Base-by-base conservation (phyloP, 2,888 invertebrate species). In the Leptopilina syphax region DNA sequence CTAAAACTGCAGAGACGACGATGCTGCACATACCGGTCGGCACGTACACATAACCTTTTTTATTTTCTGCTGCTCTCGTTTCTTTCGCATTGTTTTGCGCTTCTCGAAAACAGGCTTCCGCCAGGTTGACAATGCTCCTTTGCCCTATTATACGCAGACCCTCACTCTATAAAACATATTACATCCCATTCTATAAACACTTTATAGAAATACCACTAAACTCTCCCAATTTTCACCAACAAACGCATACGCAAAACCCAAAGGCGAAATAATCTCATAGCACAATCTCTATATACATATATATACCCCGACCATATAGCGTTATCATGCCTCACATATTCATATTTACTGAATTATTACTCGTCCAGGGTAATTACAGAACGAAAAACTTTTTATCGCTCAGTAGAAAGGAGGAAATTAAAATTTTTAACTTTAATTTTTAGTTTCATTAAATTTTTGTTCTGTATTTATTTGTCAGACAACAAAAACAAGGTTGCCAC, bases 71-170 rank as follows among this genome's bases (percentile, higher is more conserved):
- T 73, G 73, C 57, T 57, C 54, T 50, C 73, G 81, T 82, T 85
- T 85, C 86, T 85, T 86, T 81, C 79, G 82, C 82, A 85, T 87
- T 86, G 87, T 87, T 84, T 84, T 76, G 80, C 67, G 50, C 50
- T 50, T 50, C 68, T 78, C 81, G 82, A 86, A 86, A 85, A 83
- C 86, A 80, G 83, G 83, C 77, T 82, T 86, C 82, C 83, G 83
- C 77, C 67, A 70, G 70, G 65, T 50, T 77, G 79, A 76, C 73
- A 76, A 65, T 79, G 76, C 79, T 70, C 27, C 65, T 66, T 34
- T 76, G 65, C 79, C 54, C 63, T 76, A 63, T 76, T 65, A 76
- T 44, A 57, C 34, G 65, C 76, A 76, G 76, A 44, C 60, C 7
- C 41, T n/a, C 18, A n/a, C n/a, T 13, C n/a, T 47, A 82, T 82